phyloP scores from a whole-genome alignment of 2,888 invertebrate species.

The Hydrotaea cyrtoneurina region DNA sequence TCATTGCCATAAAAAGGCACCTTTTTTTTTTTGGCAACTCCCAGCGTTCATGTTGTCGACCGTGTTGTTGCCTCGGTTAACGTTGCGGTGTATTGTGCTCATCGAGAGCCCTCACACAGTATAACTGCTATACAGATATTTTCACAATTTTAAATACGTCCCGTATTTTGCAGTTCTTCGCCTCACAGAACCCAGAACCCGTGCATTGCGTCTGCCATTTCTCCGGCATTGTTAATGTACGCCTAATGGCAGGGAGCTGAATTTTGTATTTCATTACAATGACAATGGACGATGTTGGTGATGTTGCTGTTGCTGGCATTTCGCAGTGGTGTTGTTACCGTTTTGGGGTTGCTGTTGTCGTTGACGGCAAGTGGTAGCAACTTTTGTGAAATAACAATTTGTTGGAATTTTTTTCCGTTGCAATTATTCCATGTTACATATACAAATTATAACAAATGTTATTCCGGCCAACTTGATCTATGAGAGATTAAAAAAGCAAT shows the following conservation, averaged over 20 bases:
- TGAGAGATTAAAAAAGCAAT: too few species aligned
- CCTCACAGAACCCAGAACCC: neutral
- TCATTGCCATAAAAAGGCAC: slow-evolving; percentile 44
- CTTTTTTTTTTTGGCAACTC: slow-evolving; percentile 28
- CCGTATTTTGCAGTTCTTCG: neutral
- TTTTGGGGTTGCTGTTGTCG: neutral
- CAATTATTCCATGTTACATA: neutral
- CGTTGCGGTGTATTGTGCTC: neutral
- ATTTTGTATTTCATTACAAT: slow-evolving; percentile 3
- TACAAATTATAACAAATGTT: neutral
- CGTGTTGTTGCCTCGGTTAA: neutral
- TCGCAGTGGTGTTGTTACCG: neutral
- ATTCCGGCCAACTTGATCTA: too few species aligned
- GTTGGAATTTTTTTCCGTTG: neutral
- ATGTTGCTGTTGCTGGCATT: neutral
- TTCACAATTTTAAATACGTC: slow-evolving; percentile 3
- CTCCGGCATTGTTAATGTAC: neutral
- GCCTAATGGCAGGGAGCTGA: neutral
- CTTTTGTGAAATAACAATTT: neutral
- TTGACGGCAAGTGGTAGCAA: neutral
- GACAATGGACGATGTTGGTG: neutral
- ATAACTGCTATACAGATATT: neutral
- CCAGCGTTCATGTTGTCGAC: neutral
- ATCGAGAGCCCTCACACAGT: slow-evolving; percentile 17
- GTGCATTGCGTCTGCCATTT: neutral